Evolutionary conservation across 2,888 invertebrate genomes (phyloP).

Genomic region (Morinoia aosen): DNA sequence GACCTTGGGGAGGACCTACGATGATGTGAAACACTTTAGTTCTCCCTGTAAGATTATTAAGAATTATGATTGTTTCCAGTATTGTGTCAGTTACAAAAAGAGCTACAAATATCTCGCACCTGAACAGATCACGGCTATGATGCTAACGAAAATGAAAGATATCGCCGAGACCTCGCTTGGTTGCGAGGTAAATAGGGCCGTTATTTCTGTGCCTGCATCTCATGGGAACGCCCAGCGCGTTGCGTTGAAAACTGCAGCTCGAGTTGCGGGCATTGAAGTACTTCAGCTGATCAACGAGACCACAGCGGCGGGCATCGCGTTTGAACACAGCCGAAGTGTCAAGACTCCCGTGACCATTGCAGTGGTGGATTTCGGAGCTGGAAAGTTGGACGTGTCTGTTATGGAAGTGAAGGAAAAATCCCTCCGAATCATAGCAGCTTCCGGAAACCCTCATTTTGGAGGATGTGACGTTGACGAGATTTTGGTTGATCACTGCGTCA

Average conservation of each 20-base stretch:
- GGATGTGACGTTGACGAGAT: neutral
- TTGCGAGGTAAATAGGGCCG: neutral
- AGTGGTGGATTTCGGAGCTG: slow-evolving; percentile 3
- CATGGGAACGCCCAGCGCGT: neutral
- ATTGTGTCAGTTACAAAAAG: neutral
- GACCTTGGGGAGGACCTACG: neutral
- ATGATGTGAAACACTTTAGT: neutral
- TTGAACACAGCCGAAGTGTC: neutral
- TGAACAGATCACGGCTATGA: neutral
- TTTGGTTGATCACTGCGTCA: neutral
- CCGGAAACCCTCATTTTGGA: neutral
- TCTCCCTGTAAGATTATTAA: no score
- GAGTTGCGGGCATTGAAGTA: neutral
- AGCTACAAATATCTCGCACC: neutral
- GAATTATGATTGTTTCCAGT: no score
- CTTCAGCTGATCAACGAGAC: slow-evolving; percentile 14
- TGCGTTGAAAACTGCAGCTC: neutral
- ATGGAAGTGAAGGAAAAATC: neutral
- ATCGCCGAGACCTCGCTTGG: neutral
- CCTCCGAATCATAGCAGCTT: neutral
- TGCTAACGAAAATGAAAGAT: neutral
- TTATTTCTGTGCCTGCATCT: neutral
- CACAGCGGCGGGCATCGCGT: slow-evolving; percentile 71
- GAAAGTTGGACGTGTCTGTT: neutral
- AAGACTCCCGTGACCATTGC: neutral